Conservation (phyloP, 2,888 invertebrate species). For the Zelleria hepariella region DNA sequence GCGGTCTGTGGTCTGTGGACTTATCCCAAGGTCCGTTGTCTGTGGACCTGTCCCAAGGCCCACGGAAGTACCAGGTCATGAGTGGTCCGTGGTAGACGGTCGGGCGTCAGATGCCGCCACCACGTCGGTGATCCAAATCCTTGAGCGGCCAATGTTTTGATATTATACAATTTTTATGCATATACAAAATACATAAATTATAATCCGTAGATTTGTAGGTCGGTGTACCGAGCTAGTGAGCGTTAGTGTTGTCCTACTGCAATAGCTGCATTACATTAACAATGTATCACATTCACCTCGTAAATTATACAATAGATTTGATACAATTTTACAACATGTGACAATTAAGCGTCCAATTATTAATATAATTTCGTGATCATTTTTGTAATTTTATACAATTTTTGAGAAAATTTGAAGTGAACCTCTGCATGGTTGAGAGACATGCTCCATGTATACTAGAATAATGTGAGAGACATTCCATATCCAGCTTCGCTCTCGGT, state of each 20-base stretch:
- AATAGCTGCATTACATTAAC: neutral
- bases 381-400: slow-evolving; percentile 72
- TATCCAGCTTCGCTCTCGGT: slow-evolving; percentile 36
- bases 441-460: slow-evolving; percentile 46
- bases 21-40: too few species aligned
- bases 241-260: slow-evolving; percentile 13
- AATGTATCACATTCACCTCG: slow-evolving; percentile 50
- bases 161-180: slow-evolving; percentile 64
- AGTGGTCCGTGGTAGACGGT: too few species aligned
- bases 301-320: slow-evolving; percentile 52
- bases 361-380: slow-evolving; percentile 53
- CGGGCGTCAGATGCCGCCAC: too few species aligned
- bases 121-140: neutral
- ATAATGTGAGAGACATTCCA: slow-evolving; percentile 67
- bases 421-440: slow-evolving; percentile 50
- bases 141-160: slow-evolving; percentile 63
- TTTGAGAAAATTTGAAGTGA: slow-evolving; percentile 54
- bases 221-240: slow-evolving; percentile 51
- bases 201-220: slow-evolving; percentile 59
- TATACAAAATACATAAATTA: slow-evolving; percentile 53
- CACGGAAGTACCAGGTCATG: too few species aligned
- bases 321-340: slow-evolving; percentile 40
- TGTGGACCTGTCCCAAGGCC: too few species aligned
- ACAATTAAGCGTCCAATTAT: slow-evolving; percentile 34
- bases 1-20: too few species aligned